Base-by-base conservation (phyloP, 2,888 invertebrate species). In the Gymnocheta viridis region DNA sequence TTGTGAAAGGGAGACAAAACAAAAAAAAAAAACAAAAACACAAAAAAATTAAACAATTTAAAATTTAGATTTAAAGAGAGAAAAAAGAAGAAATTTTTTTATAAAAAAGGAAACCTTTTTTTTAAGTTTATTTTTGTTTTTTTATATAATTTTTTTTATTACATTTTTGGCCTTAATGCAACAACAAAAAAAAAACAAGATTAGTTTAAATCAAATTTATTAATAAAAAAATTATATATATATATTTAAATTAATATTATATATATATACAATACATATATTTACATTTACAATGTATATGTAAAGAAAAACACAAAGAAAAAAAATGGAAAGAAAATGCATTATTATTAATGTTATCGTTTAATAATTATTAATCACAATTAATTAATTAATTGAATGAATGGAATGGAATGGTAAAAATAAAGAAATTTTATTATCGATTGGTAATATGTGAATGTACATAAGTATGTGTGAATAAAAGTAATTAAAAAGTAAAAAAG, bases 91-190 rank as follows among this genome's bases (percentile, higher is more conserved):
- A 62, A 77, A 27, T 62, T 82, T 78, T 80, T 85, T 66, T 24
- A 44, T 58, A 38, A 54, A 76, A 76, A 82, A 70, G 29, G 49
- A 56, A 77, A 77, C 54, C 81, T 67, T 66, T 84, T 81, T 79
- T 22, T 51, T 70, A 77, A 67, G 69, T 72, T 74, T 78, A 54
- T 74, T 82, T 66, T 44, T n/a, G n/a, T n/a, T 64, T 80, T 66
- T 79, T 84, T 73, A 35, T 67, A 73, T 74, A 64, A 76, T 38
- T 80, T 58, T 79, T 67, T 72, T 74, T 88, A 89, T 82, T 89
- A 85, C 86, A 89, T 89, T 89, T 89, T 89, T 89, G 89, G 89
- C 89, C 89, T 89, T 89, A 89, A 88, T 87, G 81, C 79, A 76
- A 86, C 86, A 86, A 82, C 60, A 86, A 82, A 76, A 86, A 85